Evolutionary conservation across 2,113 vertebrate species (phyloP).

Genomic region (Osmerus mordax): DNA sequence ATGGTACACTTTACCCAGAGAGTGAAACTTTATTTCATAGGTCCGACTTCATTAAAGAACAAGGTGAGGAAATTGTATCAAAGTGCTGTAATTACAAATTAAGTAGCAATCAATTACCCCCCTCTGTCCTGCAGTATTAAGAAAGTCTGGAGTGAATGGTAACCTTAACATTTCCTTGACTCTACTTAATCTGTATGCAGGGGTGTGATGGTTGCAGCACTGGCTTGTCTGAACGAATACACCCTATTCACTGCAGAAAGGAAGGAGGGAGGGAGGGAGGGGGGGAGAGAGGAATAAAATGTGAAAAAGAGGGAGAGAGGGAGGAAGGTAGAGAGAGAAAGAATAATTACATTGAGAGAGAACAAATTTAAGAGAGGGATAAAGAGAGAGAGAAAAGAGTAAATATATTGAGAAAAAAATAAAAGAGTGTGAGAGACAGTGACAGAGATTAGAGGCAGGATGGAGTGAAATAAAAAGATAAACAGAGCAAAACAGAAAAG

Average conservation of each 20-base stretch:
- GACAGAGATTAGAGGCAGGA: too few relatives aligned
- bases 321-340: background rate
- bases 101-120: background rate
- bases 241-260: conserved; percentile 38
- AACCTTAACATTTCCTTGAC: background rate
- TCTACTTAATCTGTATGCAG: conserved; percentile 29
- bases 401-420: background rate
- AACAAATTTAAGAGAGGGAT: background rate
- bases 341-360: background rate
- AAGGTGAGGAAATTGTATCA: background rate
- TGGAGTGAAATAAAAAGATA: too few relatives aligned
- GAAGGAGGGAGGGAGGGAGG: conserved; percentile 40
- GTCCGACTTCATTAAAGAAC: background rate
- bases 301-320: background rate
- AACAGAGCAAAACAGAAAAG: too few relatives aligned
- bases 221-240: conserved; percentile 39
- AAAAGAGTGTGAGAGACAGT: background rate
- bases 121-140: background rate
- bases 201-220: conserved; percentile 4
- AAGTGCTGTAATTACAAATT: background rate
- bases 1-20: too few relatives aligned
- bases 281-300: conserved; percentile 3
- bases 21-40: too few relatives aligned
- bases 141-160: background rate
- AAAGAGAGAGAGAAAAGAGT: background rate